These are phyloP conservation scores for Phyllopteryx taeniolatus DNA, from an alignment of 2,113 vertebrate genomes.

Conservation along the genomic window DNA sequence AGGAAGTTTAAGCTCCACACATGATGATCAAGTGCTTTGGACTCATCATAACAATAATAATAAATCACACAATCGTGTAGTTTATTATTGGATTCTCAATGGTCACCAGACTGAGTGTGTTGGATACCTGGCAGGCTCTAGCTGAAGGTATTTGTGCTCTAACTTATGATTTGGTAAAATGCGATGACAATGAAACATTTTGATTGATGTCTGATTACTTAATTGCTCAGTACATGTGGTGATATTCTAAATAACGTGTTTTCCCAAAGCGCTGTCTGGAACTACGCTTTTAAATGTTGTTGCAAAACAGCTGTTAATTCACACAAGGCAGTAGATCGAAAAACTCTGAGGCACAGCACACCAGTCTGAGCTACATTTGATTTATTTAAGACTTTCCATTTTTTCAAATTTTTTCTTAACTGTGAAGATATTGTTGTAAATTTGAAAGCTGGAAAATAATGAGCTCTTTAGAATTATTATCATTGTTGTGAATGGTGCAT, in stretches of 20 bases:
- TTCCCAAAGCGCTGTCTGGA: background rate
- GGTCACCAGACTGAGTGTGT: slow-evolving; percentile 27
- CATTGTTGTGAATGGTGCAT: background rate
- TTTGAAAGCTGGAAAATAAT: background rate
- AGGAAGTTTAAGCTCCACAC: slow-evolving; percentile 8
- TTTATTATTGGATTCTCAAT: slow-evolving; percentile 21
- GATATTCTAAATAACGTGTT: background rate
- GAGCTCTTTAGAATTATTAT: background rate
- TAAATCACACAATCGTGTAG: background rate
- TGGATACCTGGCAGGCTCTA: slow-evolving; percentile 40
- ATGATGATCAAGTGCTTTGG: background rate
- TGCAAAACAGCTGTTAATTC: slow-evolving; percentile 35
- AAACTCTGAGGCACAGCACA: too few species aligned
- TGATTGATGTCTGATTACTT: background rate
- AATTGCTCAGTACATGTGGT: background rate
- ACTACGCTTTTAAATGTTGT: slow-evolving; percentile 30
- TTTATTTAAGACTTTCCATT: too few species aligned
- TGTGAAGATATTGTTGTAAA: background rate
- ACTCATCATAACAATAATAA: background rate
- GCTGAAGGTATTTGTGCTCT: slow-evolving; percentile 33
- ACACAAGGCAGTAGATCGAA: slow-evolving; percentile 13
- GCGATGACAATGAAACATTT: slow-evolving; percentile 25
- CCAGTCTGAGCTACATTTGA: too few species aligned
- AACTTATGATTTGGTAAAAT: slow-evolving; percentile 12
- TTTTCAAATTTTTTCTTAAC: too few species aligned